phyloP scores from a whole-genome alignment of 1,140 invertebrate species.

The Adoxophyes honmai region DNA sequence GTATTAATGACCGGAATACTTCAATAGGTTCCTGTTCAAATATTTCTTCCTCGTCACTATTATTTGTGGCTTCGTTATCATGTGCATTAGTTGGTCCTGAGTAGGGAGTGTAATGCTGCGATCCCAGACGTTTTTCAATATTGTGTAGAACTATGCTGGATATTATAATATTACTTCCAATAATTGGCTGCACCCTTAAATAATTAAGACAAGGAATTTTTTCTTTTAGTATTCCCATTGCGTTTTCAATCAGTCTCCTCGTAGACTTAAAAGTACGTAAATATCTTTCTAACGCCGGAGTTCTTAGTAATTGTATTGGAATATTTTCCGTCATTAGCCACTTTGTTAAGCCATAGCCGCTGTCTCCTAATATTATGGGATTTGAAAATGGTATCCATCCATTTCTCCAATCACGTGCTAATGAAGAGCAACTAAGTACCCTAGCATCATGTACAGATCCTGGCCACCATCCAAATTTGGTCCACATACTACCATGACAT shows the following conservation, averaged over 20 bases:
- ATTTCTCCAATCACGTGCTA: neutral
- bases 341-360: constrained; percentile 5
- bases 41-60: neutral
- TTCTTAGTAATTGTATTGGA: constrained; percentile 1
- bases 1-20: constrained; percentile 3
- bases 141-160: constrained; percentile 5
- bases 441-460: constrained; percentile 12
- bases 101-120: neutral
- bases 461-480: constrained; percentile 11
- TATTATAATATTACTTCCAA: neutral
- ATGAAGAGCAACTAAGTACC: neutral
- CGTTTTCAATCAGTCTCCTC: too few species aligned
- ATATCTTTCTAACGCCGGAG: neutral
- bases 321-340: constrained; percentile 6
- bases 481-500: constrained; percentile 5
- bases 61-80: neutral
- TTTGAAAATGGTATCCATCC: constrained; percentile 13
- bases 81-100: neutral
- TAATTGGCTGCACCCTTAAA: constrained; percentile 1
- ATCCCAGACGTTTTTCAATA: constrained; percentile 13
- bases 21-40: neutral
- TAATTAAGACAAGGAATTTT: constrained; percentile 15
- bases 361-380: constrained; percentile 10
- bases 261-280: constrained; percentile 3
- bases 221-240: constrained; percentile 7